Evolutionary conservation across 1,140 invertebrate genomes (phyloP).

Genomic region (silkworm (Bombyx mori)): DNA sequence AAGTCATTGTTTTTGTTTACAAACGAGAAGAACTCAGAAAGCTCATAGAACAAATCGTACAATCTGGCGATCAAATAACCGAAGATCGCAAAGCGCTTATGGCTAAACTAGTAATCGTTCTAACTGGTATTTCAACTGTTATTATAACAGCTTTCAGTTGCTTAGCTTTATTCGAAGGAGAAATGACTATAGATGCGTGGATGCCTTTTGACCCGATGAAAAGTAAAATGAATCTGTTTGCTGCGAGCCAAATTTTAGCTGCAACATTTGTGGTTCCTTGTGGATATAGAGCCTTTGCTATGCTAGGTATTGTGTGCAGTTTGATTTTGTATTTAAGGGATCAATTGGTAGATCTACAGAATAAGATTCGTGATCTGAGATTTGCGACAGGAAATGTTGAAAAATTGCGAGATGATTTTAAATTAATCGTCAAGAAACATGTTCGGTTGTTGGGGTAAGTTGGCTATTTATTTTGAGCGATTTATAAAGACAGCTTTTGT

Average conservation of each 20-base stretch:
- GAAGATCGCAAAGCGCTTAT: conserved; percentile 32
- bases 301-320: conserved; percentile 48
- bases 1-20: conserved; percentile 36
- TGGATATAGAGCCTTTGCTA: conserved; percentile 37
- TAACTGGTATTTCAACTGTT: conserved; percentile 15
- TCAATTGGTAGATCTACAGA: conserved; percentile 42
- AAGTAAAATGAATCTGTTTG: conserved; percentile 29
- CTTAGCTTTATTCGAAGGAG: conserved; percentile 31
- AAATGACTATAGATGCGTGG: conserved; percentile 46
- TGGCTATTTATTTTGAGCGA: neutral
- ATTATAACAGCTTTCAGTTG: conserved; percentile 26
- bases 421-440: conserved; percentile 44
- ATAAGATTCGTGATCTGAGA: conserved; percentile 26
- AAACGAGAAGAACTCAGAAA: conserved; percentile 29
- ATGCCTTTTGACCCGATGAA: conserved; percentile 47
- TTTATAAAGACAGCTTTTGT: no score
- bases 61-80: conserved; percentile 39
- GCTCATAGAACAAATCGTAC: conserved; percentile 35
- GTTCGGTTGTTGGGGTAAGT: conserved; percentile 44
- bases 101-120: conserved; percentile 20
- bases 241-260: conserved; percentile 30
- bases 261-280: conserved; percentile 31
- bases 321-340: conserved; percentile 56
- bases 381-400: conserved; percentile 26
- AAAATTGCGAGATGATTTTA: conserved; percentile 31